These are phyloP conservation scores for Anguilla anguilla DNA, from an alignment of 2,797 vertebrate species.

Conservation along the genomic window DNA sequence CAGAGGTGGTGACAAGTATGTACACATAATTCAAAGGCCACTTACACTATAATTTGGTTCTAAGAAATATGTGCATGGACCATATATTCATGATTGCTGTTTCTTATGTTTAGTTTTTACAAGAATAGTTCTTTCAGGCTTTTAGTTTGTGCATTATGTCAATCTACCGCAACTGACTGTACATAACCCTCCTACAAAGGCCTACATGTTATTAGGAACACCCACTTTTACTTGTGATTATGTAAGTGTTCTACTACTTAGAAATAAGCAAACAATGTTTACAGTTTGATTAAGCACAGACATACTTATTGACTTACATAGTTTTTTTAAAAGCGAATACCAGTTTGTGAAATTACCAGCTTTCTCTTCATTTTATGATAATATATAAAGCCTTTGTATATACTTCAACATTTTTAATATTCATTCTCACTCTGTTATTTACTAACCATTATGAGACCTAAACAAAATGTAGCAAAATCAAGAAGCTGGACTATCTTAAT, in stretches of 20 bases:
- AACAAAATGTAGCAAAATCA: not conserved
- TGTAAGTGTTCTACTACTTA: not conserved
- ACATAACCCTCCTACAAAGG: not conserved
- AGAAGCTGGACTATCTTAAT: not conserved
- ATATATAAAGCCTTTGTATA: not conserved
- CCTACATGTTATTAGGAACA: not conserved
- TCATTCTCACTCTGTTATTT: not conserved
- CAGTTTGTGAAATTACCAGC: not conserved
- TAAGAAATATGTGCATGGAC: not conserved
- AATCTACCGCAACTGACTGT: not conserved
- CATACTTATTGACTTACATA: not conserved
- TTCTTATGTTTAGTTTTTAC: not conserved
- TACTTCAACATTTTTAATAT: not conserved
- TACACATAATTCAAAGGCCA: not conserved
- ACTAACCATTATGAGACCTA: not conserved
- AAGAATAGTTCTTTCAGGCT: not conserved
- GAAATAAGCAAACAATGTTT: not conserved
- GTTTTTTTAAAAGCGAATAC: not conserved
- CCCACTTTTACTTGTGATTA: not conserved
- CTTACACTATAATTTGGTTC: not conserved
- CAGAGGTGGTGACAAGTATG: constrained; percentile 17
- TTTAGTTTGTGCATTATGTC: not conserved
- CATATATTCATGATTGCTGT: not conserved
- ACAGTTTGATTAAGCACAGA: not conserved
- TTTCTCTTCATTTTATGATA: not conserved